These are phyloP conservation scores for Sebastes matsubarae DNA, from an alignment of 2,797 vertebrate species.

Conservation along the genomic window DNA sequence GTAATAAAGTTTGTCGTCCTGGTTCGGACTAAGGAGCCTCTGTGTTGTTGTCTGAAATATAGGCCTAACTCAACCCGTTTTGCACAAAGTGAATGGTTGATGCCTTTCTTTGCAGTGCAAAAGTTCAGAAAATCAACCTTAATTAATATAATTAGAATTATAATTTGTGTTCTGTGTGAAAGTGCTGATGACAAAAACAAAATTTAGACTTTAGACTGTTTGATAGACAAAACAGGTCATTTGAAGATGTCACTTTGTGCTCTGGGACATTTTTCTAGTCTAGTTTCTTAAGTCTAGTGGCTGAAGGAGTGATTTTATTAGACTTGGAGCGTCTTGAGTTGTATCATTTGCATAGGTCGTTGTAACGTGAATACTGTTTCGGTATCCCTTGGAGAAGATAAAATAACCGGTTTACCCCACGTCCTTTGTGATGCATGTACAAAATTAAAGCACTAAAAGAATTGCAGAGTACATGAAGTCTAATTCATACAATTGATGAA, in stretches of 20 bases:
- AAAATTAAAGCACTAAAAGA: not conserved
- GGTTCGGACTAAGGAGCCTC: too few species aligned
- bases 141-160: too few species aligned
- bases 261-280: not conserved
- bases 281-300: not conserved
- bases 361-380: not conserved
- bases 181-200: too few species aligned
- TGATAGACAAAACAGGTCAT: not conserved
- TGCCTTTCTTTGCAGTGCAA: too few species aligned
- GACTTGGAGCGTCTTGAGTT: not conserved
- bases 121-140: too few species aligned
- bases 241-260: not conserved
- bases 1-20: too few species aligned
- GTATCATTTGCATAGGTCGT: not conserved
- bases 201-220: not conserved
- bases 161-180: too few species aligned
- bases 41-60: too few species aligned
- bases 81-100: too few species aligned
- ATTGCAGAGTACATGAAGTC: not conserved
- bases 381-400: not conserved
- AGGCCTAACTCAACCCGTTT: too few species aligned
- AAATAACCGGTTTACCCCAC: not conserved
- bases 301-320: not conserved
- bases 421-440: not conserved
- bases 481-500: not conserved